These are phyloP conservation scores for Acleris sparsana DNA, from an alignment of 2,888 invertebrate genomes.

Conservation along the genomic window DNA sequence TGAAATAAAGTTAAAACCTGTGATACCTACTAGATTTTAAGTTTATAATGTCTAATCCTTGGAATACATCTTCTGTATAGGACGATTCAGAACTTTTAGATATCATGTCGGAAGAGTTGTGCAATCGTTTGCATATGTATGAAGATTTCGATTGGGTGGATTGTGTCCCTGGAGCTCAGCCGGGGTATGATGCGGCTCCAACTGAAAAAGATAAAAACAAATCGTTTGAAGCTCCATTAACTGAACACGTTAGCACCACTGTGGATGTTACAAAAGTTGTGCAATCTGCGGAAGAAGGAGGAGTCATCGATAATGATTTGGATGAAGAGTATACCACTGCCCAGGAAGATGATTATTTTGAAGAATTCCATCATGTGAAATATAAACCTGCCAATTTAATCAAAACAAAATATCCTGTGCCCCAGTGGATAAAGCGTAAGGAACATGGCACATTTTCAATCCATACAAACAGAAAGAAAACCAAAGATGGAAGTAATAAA, in stretches of 20 bases:
- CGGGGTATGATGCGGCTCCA: too few relatives aligned
- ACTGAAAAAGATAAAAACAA: too few relatives aligned
- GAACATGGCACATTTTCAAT: background rate
- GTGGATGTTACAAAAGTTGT: background rate
- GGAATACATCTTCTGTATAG: background rate
- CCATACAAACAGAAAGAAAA: background rate
- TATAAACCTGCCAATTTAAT: background rate
- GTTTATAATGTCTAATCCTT: slow-evolving; percentile 1
- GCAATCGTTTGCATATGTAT: background rate
- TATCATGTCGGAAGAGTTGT: slow-evolving; percentile 1
- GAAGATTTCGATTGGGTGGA: slow-evolving; percentile 22
- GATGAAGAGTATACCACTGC: too few relatives aligned
- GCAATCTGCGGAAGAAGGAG: background rate
- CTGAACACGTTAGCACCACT: background rate
- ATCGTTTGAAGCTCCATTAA: background rate
- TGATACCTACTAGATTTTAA: slow-evolving; percentile 12
- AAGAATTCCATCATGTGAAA: background rate
- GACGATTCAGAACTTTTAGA: background rate
- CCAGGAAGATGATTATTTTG: background rate
- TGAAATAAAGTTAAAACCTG: background rate
- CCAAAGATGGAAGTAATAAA: background rate
- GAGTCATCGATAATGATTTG: background rate
- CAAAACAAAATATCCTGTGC: background rate
- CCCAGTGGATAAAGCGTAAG: background rate
- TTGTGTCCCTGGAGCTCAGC: background rate